A percentile compares a stretch with the other conserved stretches of the same genome.
Evolutionary conservation across 2,888 invertebrate genomes (phyloP).

Genomic region (Mesorhabditis sp.): DNA sequence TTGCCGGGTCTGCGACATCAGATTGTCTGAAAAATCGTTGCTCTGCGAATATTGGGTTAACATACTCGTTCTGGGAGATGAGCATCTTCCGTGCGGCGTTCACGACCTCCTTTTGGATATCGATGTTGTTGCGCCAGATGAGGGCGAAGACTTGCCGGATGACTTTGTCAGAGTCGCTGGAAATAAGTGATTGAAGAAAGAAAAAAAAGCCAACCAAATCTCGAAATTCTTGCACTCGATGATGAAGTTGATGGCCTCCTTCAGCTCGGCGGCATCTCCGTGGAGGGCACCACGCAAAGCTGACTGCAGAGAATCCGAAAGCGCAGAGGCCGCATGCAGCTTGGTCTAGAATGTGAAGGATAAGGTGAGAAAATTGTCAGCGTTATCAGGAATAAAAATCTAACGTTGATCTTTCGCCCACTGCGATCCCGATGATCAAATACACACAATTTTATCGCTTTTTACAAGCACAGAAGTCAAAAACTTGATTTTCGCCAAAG

Average conservation of each 20-base stretch:
- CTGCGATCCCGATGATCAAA: no score
- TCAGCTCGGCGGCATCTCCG: background rate
- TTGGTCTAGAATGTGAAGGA: background rate
- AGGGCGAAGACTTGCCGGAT: background rate
- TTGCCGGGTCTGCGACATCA: background rate
- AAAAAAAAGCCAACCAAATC: background rate
- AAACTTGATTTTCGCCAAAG: no score
- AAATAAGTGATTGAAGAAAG: background rate
- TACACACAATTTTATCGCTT: no score
- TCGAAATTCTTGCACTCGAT: constrained; percentile 6
- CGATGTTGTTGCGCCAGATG: background rate
- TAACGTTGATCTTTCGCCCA: no score
- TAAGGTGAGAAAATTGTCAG: no score
- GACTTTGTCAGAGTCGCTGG: background rate
- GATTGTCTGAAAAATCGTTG: background rate
- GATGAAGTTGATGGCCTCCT: constrained; percentile 6
- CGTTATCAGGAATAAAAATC: no score
- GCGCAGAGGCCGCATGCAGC: background rate
- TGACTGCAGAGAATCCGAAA: background rate
- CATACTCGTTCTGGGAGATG: background rate
- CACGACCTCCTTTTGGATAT: background rate
- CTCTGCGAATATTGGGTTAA: background rate
- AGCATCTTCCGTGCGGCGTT: background rate
- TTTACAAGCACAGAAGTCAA: no score
- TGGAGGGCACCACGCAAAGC: background rate